A percentile compares a stretch with the other conserved stretches of the same genome.
phyloP scores from a whole-genome alignment of 1,140 invertebrate species.

The Drosophila novamexicana region DNA sequence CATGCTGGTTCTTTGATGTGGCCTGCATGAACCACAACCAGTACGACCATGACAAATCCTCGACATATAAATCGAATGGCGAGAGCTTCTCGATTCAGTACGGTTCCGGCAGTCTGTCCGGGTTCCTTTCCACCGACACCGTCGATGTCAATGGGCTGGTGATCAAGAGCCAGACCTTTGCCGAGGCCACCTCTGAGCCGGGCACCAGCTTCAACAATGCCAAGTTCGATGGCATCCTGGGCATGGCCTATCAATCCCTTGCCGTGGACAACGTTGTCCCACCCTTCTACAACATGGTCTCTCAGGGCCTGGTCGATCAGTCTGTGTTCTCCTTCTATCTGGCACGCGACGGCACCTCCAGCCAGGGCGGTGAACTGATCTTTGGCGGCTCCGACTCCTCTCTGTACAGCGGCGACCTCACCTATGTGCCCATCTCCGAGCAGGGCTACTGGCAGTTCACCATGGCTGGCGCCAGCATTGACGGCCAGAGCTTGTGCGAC shows the following conservation, averaged over 20 bases:
- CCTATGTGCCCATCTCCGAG: constrained; percentile 92
- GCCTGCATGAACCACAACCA: constrained; percentile 93
- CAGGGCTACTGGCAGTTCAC: constrained; percentile 98
- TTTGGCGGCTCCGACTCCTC: constrained; percentile 96
- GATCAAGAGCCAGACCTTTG: constrained; percentile 96
- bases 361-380: constrained; percentile 95
- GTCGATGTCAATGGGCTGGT: constrained; percentile 88
- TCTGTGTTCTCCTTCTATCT: constrained; percentile 97
- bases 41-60: constrained; percentile 94
- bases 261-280: constrained; percentile 95
- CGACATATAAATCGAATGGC: constrained; percentile 94
- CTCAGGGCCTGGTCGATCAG: constrained; percentile 90
- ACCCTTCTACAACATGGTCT: constrained; percentile 97
- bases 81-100: constrained; percentile 96
- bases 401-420: constrained; percentile 94
- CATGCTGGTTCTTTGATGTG: constrained; percentile 93
- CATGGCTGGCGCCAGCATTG: constrained; percentile 91
- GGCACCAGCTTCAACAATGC: constrained; percentile 94
- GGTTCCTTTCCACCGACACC: constrained; percentile 95
- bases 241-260: constrained; percentile 95
- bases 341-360: constrained; percentile 88
- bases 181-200: constrained; percentile 97
- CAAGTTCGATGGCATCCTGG: constrained; percentile 98
- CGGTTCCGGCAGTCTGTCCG: constrained; percentile 97
- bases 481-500: constrained; percentile 85